Evolutionary conservation across 2,888 invertebrate species (phyloP), one percentile per base, ranked within the genome.

Genomic region (Polietes domitor): DNA sequence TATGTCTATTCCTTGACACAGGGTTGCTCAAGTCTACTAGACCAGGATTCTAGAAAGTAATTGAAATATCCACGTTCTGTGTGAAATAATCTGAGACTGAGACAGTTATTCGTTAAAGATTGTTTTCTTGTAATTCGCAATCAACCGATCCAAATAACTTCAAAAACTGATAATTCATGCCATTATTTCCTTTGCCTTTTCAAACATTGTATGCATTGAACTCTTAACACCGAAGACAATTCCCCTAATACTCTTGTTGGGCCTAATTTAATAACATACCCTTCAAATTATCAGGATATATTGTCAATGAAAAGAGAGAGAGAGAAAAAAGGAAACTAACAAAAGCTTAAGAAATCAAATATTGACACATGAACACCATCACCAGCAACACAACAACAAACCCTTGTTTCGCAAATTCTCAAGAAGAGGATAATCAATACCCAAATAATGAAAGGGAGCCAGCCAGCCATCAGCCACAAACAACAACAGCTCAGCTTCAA

Each of bases 341-440:
- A 71, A 79, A 81, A 79, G 68, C 41, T 75, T 73, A 50, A 37
- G 74, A 77, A 76, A 78, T 76, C 82, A 80, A 85, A 85, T 80
- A 82, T 82, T 82, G 80, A 80, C 74, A 82, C 41, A 80, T 53
- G 72, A 80, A 77, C 78, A 76, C 72, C 78, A 83, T 26, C 17
- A n/a, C n/a, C n/a, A 17, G 10, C n/a, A 53, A 32, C n/a, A 70
- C 65, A 77, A 75, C 37, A n/a, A n/a, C 70, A 55, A 80, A 63
- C 12, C 28, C 9, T 2, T 15, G 17, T 24, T 53, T 10, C 53
- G 9, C 55, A 24, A 80, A 73, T 76, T 73, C 55, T 26, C 19
- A 41, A 21, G 37, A 61, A 73, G 68, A 70, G 84, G 84, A 84
- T 81, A 79, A 81, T 61, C 78, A 79, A 81, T 55, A 21, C 1